Conservation (phyloP, 2,888 invertebrate genomes). For the Lepidocyrtinus sp. region DNA sequence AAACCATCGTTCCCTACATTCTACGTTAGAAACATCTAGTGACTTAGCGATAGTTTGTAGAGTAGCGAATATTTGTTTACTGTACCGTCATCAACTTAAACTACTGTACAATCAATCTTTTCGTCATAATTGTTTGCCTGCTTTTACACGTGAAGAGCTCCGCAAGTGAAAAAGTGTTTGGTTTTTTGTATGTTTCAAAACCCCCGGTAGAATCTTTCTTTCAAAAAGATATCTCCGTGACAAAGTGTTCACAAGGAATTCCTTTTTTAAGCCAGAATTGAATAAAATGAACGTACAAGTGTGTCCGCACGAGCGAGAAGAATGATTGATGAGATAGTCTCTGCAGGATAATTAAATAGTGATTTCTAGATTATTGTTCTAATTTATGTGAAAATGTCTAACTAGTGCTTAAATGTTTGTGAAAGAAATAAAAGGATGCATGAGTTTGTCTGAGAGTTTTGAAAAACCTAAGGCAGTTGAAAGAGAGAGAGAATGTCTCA, state of each 20-base stretch:
- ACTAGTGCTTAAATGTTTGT: constrained; percentile 8
- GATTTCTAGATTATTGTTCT: background rate
- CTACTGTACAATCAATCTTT: too few species aligned
- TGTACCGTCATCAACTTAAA: too few species aligned
- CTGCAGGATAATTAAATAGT: background rate
- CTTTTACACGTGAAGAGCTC: background rate
- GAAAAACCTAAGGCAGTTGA: background rate
- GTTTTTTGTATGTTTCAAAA: background rate
- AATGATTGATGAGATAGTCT: background rate
- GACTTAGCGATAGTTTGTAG: too few species aligned
- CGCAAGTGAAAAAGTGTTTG: constrained; percentile 4
- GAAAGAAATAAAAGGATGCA: constrained; percentile 10
- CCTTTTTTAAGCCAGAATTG: background rate
- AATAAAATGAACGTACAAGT: background rate
- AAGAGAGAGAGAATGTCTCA: background rate
- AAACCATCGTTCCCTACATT: background rate
- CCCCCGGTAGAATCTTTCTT: background rate
- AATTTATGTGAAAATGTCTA: constrained; percentile 11
- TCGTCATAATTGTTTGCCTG: constrained; percentile 1
- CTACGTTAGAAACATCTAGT: too few species aligned
- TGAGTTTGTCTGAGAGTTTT: background rate
- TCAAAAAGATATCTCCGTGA: background rate
- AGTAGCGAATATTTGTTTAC: too few species aligned
- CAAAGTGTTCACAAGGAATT: background rate
- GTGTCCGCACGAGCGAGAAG: background rate